phyloP scores from a whole-genome alignment of 2,113 vertebrate species.

The Toxotes chatareus region DNA sequence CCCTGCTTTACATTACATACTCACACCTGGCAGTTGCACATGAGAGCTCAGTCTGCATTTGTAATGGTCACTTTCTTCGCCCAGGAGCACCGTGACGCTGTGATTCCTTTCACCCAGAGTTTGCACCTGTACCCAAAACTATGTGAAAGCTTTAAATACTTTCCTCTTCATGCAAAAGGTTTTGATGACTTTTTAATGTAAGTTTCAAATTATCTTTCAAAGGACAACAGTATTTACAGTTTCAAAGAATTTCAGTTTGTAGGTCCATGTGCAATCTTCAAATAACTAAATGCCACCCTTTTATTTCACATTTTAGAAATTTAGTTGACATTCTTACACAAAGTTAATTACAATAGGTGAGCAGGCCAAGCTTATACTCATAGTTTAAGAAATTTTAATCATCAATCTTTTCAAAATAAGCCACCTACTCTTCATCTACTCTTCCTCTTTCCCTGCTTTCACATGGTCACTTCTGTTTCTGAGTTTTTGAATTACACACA shows the following conservation, averaged over 20 bases:
- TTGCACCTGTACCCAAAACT: background rate
- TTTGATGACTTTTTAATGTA: background rate
- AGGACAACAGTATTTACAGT: background rate
- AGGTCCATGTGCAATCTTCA: too few species aligned
- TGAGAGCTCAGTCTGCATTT: constrained; percentile 34
- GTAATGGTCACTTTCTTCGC: background rate
- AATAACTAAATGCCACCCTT: background rate
- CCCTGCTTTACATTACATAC: constrained; percentile 32
- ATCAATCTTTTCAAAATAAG: background rate
- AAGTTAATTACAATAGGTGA: background rate
- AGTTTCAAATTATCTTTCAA: background rate
- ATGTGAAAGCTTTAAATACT: background rate
- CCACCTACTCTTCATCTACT: background rate
- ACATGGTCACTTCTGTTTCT: background rate
- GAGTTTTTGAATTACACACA: background rate
- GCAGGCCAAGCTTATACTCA: background rate
- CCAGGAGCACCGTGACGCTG: background rate
- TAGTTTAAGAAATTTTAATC: constrained; percentile 17
- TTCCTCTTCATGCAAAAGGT: background rate
- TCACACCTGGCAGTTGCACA: constrained; percentile 40
- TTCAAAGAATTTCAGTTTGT: background rate
- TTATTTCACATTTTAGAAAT: constrained; percentile 1
- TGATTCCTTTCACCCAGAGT: constrained; percentile 22
- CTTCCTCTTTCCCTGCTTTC: background rate
- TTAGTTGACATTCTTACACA: background rate